A percentile compares a stretch with the other conserved stretches of the same genome.
These are phyloP conservation scores for Ceriagrion tenellum DNA, from an alignment of 2,888 invertebrate genomes.

Conservation along the genomic window DNA sequence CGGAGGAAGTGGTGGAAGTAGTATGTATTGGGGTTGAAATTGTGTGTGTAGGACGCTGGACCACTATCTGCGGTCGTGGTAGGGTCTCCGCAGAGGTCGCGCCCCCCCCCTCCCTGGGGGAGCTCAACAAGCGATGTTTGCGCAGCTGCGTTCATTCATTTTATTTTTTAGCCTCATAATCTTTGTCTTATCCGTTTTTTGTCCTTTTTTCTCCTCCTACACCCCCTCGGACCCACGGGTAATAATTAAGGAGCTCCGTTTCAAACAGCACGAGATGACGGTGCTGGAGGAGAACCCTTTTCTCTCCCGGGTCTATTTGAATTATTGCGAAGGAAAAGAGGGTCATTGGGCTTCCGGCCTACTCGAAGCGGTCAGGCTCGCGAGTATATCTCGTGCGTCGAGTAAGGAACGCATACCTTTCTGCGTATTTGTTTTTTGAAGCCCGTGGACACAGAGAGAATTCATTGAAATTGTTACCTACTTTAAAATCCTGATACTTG, in stretches of 20 bases:
- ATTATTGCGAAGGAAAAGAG: background rate
- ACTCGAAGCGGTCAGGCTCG: background rate
- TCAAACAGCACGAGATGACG: background rate
- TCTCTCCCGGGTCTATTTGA: background rate
- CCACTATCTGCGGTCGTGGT: background rate
- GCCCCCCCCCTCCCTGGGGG: background rate
- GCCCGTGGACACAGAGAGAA: too few relatives aligned
- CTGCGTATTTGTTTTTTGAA: background rate
- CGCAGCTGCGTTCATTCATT: background rate
- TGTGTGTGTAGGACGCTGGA: background rate
- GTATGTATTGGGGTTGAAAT: background rate
- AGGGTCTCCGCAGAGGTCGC: background rate
- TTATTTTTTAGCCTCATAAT: background rate
- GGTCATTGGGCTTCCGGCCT: background rate
- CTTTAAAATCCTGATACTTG: too few relatives aligned
- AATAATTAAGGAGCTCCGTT: background rate
- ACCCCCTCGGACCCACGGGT: background rate
- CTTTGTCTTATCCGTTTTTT: background rate
- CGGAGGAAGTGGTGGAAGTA: background rate
- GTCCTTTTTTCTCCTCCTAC: background rate
- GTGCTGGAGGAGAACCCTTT: background rate
- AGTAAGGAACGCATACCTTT: background rate
- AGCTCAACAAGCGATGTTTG: background rate
- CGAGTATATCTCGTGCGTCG: background rate
- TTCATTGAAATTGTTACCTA: too few relatives aligned